Evolutionary conservation across 2,888 invertebrate genomes (phyloP).

Genomic region (Thereva unica): DNA sequence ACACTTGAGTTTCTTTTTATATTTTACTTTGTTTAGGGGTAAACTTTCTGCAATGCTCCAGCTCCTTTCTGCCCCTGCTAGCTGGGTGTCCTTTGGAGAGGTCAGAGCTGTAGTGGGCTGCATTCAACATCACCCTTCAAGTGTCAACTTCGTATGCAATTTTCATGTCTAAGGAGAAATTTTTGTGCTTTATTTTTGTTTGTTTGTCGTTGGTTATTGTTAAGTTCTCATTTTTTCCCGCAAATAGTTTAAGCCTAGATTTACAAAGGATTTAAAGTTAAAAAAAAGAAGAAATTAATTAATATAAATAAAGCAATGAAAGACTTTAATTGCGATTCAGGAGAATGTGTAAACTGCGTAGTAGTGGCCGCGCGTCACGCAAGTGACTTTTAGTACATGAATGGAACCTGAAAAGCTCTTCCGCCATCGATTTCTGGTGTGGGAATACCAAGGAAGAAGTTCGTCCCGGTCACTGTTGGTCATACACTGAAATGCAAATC

Average conservation of each 20-base stretch:
- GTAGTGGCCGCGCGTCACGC: too few species aligned
- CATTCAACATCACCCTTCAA: not conserved
- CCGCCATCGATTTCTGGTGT: constrained; percentile 4
- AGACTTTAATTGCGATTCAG: too few species aligned
- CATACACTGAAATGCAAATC: constrained; percentile 24
- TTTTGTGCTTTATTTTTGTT: not conserved
- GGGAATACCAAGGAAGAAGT: not conserved
- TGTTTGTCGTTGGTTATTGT: not conserved
- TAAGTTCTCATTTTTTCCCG: too few species aligned
- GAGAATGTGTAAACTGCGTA: too few species aligned
- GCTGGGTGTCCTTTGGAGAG: too few species aligned
- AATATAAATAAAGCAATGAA: too few species aligned
- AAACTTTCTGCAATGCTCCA: constrained; percentile 11
- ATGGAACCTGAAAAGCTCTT: not conserved
- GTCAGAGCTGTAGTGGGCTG: too few species aligned
- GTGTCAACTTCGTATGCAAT: constrained; percentile 17
- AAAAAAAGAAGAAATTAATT: too few species aligned
- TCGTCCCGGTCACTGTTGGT: not conserved
- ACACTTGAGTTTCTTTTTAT: constrained; percentile 14
- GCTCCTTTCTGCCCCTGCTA: not conserved
- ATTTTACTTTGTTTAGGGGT: constrained; percentile 12
- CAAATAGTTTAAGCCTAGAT: too few species aligned
- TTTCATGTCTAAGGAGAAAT: constrained; percentile 19
- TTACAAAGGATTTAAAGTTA: too few species aligned
- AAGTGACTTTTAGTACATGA: too few species aligned